Base-by-base conservation (phyloP, 37 sponge, comb jelly and placozoan genomes). In the Halisarca cf. caerulea region DNA sequence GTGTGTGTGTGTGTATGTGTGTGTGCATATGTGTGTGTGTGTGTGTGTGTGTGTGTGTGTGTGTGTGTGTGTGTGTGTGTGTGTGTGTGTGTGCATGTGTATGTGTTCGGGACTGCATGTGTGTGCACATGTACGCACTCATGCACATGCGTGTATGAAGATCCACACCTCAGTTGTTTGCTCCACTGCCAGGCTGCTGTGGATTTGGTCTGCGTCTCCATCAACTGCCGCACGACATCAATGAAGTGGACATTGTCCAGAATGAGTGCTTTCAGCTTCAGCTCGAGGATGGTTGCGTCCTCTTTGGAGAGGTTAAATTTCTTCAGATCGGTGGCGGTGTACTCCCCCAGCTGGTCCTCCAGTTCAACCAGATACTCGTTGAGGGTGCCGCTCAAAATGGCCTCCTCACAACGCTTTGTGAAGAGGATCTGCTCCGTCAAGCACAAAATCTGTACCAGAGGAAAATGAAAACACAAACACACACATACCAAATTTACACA, bases 381-480 rank as follows among this genome's bases (percentile, higher is more conserved):
- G 36, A 99, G 89, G 30, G 80, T 60, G 25, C 85, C 84, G 0
- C 66, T 44, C 27, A 25, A 28, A 45, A 99, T 94, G 57, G 99
- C 99, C 51, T 89, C 82, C 87, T 99, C 97, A 85, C 99, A 99
- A 7, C 95, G 70, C 74, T 94, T 88, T 39, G 97, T 99, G 85
- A 99, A 99, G 53, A 93, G 83, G 9, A 99, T 87, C 80, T 89
- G 80, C 59, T 99, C 97, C 9, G 95, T 82, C 62, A 99, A 47
- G 58, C 95, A 92, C n/a, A 99, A 89, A 5, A 97, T 82, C 83
- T 91, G 68, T 0, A 47, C n/a, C 18, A 27, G 61, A 73, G 8
- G n/a, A 39, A 73, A 28, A 9, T 73, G 28, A 47, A 11, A 14
- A 47, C 51, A 47, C 51, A 47, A 14, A 11, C 11, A 47, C 51